Base-by-base conservation (phyloP, 2,888 invertebrate genomes). In the Drosophila mercatorum region DNA sequence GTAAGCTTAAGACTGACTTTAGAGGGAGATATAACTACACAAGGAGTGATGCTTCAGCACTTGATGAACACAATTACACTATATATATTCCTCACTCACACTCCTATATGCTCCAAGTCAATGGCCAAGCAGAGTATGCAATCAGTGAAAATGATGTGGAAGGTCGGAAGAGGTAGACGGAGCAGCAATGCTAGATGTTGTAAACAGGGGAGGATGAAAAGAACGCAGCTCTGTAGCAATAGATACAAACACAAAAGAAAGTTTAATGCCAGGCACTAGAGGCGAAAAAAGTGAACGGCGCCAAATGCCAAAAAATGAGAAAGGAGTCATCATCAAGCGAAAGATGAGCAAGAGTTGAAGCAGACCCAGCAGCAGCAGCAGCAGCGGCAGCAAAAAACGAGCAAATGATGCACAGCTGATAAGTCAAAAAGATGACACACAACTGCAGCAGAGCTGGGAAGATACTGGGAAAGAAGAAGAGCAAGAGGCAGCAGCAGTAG, bases 351-450 rank as follows among this genome's bases (percentile, higher is more conserved):
- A 58, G 60, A 64, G 49, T 41, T 46, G 26, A n/a, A 47, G 10
- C 26, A 41, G 41, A 12, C n/a, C 22, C 10, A 17, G 7, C 10
- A 38, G 44, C 53, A 57, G 5, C 10, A 14, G 5, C 10, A 14
- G 7, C 10, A 38, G 44, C 53, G 53, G n/a, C 41, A n/a, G 11
- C 0, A 58, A 58, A 77, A 66, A 57, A 66, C 58, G 75, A 78
- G 66, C 83, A 78, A 83, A 87, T 84, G 89, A 84, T 87, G 89
- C 88, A 71, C 79, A 83, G 70, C 88, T 89, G 89, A 89, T 89
- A 87, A 84, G 84, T 79, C 79, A 72, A 77, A 83, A 89, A 84
- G 89, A 89, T 84, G 84, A 89, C 84, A 49, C 49, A 83, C 68
- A 80, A 68, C 66, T 46, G 46, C 69, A 22, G 55, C 49, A 40